phyloP scores from a whole-genome alignment of 2,888 invertebrate species.

The Branchellion lobata region DNA sequence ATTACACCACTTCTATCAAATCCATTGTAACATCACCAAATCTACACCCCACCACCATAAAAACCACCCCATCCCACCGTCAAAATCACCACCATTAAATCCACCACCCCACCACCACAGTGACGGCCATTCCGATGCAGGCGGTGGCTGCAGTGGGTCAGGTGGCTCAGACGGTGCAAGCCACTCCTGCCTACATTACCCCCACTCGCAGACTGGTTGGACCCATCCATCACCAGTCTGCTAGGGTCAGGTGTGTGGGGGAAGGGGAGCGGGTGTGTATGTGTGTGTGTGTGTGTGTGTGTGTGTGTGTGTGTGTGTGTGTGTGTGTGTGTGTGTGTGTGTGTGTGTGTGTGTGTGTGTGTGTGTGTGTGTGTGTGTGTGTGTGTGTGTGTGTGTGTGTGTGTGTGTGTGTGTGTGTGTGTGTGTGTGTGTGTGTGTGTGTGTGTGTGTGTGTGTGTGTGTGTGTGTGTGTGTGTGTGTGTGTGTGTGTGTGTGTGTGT shows the following conservation, averaged over 20 bases:
- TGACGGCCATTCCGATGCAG: conserved; percentile 27
- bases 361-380: background rate
- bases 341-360: conserved; percentile 19
- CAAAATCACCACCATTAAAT: background rate
- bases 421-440: no score
- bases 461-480: no score
- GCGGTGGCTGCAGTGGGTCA: conserved; percentile 41
- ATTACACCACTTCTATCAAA: no score
- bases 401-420: no score
- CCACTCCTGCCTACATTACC: conserved; percentile 57
- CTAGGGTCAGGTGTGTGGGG: conserved; percentile 59
- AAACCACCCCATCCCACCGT: no score
- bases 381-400: background rate
- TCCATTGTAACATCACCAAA: no score
- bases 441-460: no score
- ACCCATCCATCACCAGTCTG: conserved; percentile 78
- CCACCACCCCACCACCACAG: background rate
- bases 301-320: background rate
- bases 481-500: no score
- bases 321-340: background rate
- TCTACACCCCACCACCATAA: no score
- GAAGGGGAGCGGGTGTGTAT: no score
- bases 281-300: background rate
- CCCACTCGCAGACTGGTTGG: conserved; percentile 70
- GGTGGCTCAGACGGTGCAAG: conserved; percentile 41